Evolutionary conservation across 2,797 vertebrate genomes (phyloP).

Genomic region (Melopsittacus undulatus): DNA sequence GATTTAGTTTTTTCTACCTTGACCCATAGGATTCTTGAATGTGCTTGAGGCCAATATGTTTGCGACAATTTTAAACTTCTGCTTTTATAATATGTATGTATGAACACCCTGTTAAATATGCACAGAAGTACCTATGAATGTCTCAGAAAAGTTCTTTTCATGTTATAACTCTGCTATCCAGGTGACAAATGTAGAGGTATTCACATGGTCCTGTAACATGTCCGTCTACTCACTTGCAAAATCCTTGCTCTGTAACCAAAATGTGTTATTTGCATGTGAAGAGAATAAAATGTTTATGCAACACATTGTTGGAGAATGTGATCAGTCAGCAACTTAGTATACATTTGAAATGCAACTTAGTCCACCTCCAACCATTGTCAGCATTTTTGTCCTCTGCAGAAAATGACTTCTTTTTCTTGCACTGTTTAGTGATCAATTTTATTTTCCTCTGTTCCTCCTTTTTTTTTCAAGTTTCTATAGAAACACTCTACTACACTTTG

Average conservation of each 20-base stretch:
- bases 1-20: background rate
- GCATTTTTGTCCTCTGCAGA: background rate
- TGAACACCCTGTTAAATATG: background rate
- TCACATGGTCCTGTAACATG: background rate
- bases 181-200: background rate
- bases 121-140: background rate
- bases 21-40: background rate
- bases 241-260: background rate
- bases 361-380: background rate
- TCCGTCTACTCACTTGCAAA: background rate
- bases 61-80: accelerated
- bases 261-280: background rate
- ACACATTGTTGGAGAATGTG: background rate
- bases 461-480: background rate
- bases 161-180: background rate
- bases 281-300: background rate
- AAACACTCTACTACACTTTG: background rate
- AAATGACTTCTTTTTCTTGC: background rate
- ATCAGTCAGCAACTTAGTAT: background rate
- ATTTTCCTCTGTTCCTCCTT: background rate
- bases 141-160: background rate
- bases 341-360: background rate
- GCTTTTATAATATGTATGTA: background rate
- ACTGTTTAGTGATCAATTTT: background rate
- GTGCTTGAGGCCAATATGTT: background rate